Evolutionary conservation across 2,888 invertebrate species (phyloP).

Genomic region (Cheilosia vulpina): DNA sequence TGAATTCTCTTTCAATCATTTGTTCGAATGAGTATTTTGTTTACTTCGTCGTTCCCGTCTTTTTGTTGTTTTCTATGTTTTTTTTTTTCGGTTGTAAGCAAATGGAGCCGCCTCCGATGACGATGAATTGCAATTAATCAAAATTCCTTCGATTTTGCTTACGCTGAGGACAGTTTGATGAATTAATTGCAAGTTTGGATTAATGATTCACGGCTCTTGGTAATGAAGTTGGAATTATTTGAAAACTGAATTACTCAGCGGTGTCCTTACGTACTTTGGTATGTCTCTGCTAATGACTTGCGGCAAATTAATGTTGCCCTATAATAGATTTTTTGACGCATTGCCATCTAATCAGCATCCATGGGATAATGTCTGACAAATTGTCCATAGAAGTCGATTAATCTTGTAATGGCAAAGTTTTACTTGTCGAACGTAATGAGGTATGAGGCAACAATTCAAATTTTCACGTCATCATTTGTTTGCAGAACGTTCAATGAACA

Average conservation of each 20-base stretch:
- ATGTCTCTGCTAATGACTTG: constrained; percentile 39
- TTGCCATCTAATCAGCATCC: no score
- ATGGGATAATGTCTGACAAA: no score
- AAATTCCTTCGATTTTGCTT: constrained; percentile 64
- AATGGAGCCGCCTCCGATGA: not conserved
- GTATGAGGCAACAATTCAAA: no score
- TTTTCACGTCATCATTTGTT: no score
- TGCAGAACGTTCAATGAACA: no score
- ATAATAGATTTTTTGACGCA: not conserved
- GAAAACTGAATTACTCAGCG: constrained; percentile 8
- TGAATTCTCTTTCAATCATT: constrained; percentile 59
- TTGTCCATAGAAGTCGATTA: no score
- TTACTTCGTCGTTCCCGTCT: no score
- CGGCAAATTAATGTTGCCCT: constrained; percentile 39
- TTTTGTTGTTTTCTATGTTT: not conserved
- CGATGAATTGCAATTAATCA: constrained; percentile 68
- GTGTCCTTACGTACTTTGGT: not conserved
- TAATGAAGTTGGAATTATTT: constrained; percentile 67
- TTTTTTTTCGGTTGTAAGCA: not conserved
- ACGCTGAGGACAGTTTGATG: constrained; percentile 61
- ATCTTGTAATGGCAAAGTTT: no score
- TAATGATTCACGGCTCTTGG: constrained; percentile 68
- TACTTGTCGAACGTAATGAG: no score
- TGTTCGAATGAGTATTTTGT: not conserved
- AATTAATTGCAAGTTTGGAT: constrained; percentile 69